Base-by-base conservation (phyloP, 2,888 invertebrate species). In the Eretmocerus hayati region DNA sequence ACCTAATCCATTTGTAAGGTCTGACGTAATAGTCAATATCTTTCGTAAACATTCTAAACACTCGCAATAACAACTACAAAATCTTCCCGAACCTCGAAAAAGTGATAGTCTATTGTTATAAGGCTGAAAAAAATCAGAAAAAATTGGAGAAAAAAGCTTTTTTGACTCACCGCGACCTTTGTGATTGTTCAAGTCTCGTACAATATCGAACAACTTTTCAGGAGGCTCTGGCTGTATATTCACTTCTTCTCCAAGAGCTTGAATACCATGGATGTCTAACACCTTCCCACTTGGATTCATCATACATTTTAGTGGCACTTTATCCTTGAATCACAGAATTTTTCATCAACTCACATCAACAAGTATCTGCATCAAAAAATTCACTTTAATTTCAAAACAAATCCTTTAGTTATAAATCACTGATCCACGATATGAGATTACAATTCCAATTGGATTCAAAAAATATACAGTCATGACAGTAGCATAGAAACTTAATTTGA, bases 201-300 rank as follows among this genome's bases (percentile, higher is more conserved):
- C 87, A 58, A 90, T 79, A 69, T 84, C 85, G 62, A 86, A 83
- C 61, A 85, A 81, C 55, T 84, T 79, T 62, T 85, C 84, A 4
- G 85, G 86, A 41, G 84, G 83, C 57, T 83, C 69, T n/a, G 81
- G 79, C 60, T 84, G 82, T 36, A 80, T 76, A 58, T 78, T 80
- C 54, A 79, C 77, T 49, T 71, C 71, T 48, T 70, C 71, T 21
- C 85, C 84, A 60, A 81, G 76, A 51, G 80, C 80, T 56, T 80
- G 78, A 38, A 84, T 74, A 39, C 81, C 79, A 57, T 79, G 77
- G 57, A 84, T 76, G 65, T 86, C 86, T 62, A 84, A 78, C 8
- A 86, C 76, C 71, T 84, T 81, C 33, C 85, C 85, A 61, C 80
- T 74, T 15, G 87, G 87, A 72, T 86, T 85, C 84, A 87, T 85